Percentiles rank a stretch among this genome's conserved stretches.
These are phyloP conservation scores for Tenualosa thibaudeaui DNA, from an alignment of 2,797 vertebrate species.

Conservation along the genomic window DNA sequence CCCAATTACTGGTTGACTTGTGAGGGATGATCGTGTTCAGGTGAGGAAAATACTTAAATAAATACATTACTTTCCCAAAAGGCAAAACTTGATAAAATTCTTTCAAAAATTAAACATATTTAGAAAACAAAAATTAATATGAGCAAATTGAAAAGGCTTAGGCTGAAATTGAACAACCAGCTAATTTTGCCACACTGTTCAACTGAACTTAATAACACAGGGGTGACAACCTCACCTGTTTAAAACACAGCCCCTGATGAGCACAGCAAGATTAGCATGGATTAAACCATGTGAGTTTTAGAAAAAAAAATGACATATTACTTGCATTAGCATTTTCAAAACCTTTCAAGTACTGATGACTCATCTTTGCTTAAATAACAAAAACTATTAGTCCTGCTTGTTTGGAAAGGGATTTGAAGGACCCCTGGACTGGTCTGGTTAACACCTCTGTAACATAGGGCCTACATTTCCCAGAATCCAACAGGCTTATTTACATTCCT, in stretches of 20 bases:
- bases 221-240: not conserved
- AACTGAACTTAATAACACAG: not conserved
- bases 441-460: not conserved
- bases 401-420: not conserved
- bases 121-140: not conserved
- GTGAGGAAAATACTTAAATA: conserved; percentile 4
- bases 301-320: not conserved
- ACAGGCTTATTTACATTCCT: not conserved
- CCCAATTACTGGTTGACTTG: not conserved
- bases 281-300: conserved; percentile 7
- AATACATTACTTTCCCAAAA: conserved; percentile 18
- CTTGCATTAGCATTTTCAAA: not conserved
- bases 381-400: conserved; percentile 15
- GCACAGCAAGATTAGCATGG: conserved; percentile 9
- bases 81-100: conserved; percentile 21
- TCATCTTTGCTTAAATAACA: not conserved
- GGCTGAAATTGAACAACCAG: not conserved
- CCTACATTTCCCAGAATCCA: conserved; percentile 13
- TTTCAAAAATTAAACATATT: conserved; percentile 17
- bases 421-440: not conserved
- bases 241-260: not conserved
- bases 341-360: not conserved
- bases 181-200: not conserved
- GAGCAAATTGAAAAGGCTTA: not conserved
- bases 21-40: not conserved